Evolutionary conservation across 2,113 vertebrate genomes (phyloP), one percentile per base, ranked within the genome.

Genomic region (Thalassoma bifasciatum): DNA sequence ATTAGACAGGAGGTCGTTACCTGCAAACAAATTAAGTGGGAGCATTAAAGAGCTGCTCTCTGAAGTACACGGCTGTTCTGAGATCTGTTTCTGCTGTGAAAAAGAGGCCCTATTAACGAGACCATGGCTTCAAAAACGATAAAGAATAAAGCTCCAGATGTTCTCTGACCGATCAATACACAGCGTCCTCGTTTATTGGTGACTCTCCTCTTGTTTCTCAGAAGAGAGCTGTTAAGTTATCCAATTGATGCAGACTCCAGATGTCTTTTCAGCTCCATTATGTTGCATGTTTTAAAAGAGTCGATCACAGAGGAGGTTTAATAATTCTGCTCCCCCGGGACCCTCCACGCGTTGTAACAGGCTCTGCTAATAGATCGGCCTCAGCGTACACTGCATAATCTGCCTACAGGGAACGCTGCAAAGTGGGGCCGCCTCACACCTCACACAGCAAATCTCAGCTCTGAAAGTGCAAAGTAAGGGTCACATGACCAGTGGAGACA

Each of bases 1-100:
- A 76, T 76, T 72, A 72, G 26, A 38, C 10, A 66, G 37, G 42
- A 57, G 72, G 68, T 71, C 53, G 46, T 84, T 84, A 72, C 52
- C 62, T 63, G 30, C 52, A 58, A 50, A 74, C 56, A 21, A 66
- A 71, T 75, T 56, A 54, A 46, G 16, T 49, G 10, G 22, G 17
- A 10, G 60, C 47, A 21, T 69, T 63, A 50, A 56, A 22, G 17
- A 34, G 8, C 22, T 10, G 36, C 38, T 36, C 13, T 23, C 22
- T 30, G 16, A 4, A 46, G 38, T 61, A 17, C 19, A 19, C 46
- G 9, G 19, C 46, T 46, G 44, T 46, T 46, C 44, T 46, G 14
- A 46, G 44, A 46, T 46, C 44, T 46, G 44, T 19, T 46, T 19
- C 44, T 16, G 12, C 42, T 4, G 38, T 13, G 12, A 10, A 40